phyloP scores from a whole-genome alignment of 2,113 vertebrate species.

The Seriola dumerili region DNA sequence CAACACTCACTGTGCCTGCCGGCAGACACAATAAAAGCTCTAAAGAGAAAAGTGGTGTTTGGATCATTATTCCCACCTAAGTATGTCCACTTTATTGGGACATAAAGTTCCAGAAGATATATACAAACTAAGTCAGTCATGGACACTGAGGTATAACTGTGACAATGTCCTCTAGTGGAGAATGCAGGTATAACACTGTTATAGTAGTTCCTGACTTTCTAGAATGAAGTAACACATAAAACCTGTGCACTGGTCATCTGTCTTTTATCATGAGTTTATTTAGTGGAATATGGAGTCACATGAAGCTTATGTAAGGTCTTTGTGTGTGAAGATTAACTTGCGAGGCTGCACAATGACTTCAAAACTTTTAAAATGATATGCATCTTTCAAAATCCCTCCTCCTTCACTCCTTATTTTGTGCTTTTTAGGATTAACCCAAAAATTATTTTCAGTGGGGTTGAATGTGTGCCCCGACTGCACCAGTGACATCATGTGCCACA shows the following conservation, averaged over 20 bases:
- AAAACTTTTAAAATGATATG: too few relatives aligned
- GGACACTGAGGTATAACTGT: not conserved
- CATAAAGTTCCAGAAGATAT: not conserved
- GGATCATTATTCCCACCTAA: too few relatives aligned
- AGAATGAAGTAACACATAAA: not conserved
- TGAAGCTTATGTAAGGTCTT: not conserved
- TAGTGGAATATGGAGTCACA: not conserved
- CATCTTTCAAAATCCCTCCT: too few relatives aligned
- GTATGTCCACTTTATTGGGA: not conserved
- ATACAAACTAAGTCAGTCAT: not conserved
- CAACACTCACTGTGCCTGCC: not conserved
- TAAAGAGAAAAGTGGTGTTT: slow-evolving; percentile 10
- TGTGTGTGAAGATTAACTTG: too few relatives aligned
- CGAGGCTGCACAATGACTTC: too few relatives aligned
- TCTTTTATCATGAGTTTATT: not conserved
- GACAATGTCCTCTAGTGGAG: slow-evolving; percentile 44
- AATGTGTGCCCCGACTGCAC: too few relatives aligned
- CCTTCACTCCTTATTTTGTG: too few relatives aligned
- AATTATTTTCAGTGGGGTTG: too few relatives aligned
- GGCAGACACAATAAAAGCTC: slow-evolving; percentile 7
- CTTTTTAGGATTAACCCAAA: too few relatives aligned
- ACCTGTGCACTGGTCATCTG: not conserved
- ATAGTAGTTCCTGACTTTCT: not conserved
- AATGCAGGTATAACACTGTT: not conserved
- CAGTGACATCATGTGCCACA: too few relatives aligned